These are phyloP conservation scores for Bombus sibiricus DNA, from an alignment of 1,140 invertebrate species.

Conservation along the genomic window DNA sequence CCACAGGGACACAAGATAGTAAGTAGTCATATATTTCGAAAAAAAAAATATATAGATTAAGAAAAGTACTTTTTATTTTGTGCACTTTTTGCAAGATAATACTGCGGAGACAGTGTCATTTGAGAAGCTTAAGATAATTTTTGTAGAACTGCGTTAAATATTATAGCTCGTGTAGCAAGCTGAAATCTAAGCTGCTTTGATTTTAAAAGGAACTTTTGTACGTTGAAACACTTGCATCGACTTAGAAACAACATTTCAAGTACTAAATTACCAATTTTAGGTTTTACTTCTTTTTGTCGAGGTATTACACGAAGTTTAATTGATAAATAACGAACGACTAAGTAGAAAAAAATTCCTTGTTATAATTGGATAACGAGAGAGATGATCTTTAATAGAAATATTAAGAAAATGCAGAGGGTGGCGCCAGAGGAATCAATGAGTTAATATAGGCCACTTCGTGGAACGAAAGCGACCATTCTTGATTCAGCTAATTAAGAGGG, in stretches of 20 bases:
- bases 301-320: background rate
- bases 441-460: constrained; percentile 19
- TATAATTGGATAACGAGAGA: constrained; percentile 1
- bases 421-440: constrained; percentile 1
- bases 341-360: constrained; percentile 29
- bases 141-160: background rate
- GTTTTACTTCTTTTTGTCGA: background rate
- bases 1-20: background rate
- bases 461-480: constrained; percentile 42
- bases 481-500: constrained; percentile 44
- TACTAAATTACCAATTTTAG: background rate
- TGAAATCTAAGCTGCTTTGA: background rate
- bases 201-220: background rate
- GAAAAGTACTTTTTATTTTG: background rate
- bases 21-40: background rate
- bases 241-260: background rate
- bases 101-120: background rate
- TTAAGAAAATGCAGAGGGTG: background rate
- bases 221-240: too few species aligned
- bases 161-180: background rate
- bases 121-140: background rate
- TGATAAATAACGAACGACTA: background rate
- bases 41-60: too few species aligned
- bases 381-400: constrained; percentile 32
- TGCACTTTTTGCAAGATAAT: background rate